Evolutionary conservation across 2,888 invertebrate species (phyloP).

Genomic region (Drosophila diplacantha): DNA sequence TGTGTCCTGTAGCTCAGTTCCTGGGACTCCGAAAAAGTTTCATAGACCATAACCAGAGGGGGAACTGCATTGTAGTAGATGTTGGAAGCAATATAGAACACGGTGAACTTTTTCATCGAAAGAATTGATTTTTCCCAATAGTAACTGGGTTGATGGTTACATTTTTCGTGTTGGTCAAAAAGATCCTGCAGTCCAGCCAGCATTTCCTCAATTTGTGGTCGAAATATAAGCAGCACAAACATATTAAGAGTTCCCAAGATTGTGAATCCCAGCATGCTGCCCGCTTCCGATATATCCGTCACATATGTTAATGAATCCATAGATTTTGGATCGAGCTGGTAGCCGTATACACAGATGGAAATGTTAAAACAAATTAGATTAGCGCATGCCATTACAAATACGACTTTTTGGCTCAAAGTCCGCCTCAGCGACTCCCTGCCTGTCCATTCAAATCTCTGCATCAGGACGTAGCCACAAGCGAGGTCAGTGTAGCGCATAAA

Average conservation of each 20-base stretch:
- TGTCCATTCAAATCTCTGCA: conserved; percentile 5
- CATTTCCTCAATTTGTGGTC: conserved; percentile 48
- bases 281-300: conserved; percentile 42
- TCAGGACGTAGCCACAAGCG: neutral
- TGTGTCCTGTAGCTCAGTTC: conserved; percentile 56
- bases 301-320: neutral
- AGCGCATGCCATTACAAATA: neutral
- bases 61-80: conserved; percentile 63
- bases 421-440: conserved; percentile 1
- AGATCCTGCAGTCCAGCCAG: conserved; percentile 39
- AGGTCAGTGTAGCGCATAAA: conserved; percentile 1
- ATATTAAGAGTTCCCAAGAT: conserved; percentile 60
- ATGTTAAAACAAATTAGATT: neutral
- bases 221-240: conserved; percentile 49
- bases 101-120: conserved; percentile 52
- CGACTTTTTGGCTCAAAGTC: neutral
- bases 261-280: conserved; percentile 55
- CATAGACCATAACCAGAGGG: conserved; percentile 48
- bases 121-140: conserved; percentile 47
- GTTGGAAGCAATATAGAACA: conserved; percentile 49
- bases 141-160: conserved; percentile 43
- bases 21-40: conserved; percentile 35
- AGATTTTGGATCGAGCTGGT: neutral
- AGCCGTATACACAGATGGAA: neutral
- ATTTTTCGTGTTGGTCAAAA: neutral